Evolutionary conservation across 2,797 vertebrate species (phyloP).

Genomic region (Premnoplex brunnescens): DNA sequence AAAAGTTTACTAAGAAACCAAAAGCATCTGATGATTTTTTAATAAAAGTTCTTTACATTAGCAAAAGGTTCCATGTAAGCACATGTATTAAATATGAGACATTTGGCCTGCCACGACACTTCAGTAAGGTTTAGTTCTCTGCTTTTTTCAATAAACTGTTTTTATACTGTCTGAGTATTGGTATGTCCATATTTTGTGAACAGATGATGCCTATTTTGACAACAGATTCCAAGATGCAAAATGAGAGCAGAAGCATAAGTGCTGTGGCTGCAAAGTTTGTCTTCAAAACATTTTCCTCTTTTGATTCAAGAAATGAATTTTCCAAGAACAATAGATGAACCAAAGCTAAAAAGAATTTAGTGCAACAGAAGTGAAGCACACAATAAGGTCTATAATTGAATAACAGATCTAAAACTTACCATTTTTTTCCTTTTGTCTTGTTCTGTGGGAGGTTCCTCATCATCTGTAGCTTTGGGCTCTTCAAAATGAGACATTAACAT

Average conservation of each 20-base stretch:
- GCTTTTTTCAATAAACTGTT: not conserved
- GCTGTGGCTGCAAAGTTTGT: not conserved
- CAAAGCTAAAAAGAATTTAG: not conserved
- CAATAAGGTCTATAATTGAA: not conserved
- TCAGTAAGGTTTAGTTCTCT: not conserved
- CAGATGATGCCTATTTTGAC: not conserved
- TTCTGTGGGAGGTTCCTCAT: slow-evolving; percentile 94
- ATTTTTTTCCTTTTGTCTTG: slow-evolving; percentile 97
- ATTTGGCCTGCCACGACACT: not conserved
- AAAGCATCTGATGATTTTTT: not conserved
- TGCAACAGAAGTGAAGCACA: not conserved
- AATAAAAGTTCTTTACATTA: not conserved
- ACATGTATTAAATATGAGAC: not conserved
- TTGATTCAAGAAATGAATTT: not conserved
- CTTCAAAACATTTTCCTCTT: not conserved
- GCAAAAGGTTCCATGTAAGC: not conserved
- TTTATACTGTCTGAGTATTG: not conserved
- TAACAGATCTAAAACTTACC: slow-evolving; percentile 74
- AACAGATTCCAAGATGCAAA: not conserved
- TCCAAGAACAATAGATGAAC: not conserved
- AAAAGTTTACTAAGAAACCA: not conserved
- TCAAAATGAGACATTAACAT: slow-evolving; percentile 94
- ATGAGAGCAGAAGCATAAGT: not conserved
- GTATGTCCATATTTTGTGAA: not conserved
- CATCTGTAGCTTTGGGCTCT: slow-evolving; percentile 89